Percentiles rank a stretch among this genome's conserved stretches.
Evolutionary conservation across 2,113 vertebrate species (phyloP).

Genomic region (Anser brachyrhynchus): DNA sequence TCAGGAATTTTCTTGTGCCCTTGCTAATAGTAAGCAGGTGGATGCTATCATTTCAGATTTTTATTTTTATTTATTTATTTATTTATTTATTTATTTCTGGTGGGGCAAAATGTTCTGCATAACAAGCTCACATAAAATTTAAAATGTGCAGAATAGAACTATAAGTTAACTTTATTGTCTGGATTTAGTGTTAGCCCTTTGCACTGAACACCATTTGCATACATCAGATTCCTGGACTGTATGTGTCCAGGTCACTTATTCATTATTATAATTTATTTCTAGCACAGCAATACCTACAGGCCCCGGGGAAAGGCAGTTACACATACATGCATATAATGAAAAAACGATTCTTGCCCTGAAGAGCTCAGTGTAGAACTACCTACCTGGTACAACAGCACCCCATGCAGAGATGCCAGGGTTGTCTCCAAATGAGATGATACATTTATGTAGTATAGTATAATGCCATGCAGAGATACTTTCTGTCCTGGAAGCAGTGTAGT

Average conservation of each 20-base stretch:
- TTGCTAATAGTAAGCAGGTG: conserved; percentile 16
- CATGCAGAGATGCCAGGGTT: conserved; percentile 28
- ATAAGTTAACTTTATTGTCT: conserved; percentile 1
- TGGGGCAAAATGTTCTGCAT: background rate
- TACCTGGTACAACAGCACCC: conserved; percentile 18
- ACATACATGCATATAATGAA: conserved; percentile 51
- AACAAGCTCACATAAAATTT: conserved; percentile 41
- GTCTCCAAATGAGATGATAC: conserved; percentile 12
- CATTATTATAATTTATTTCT: conserved; percentile 66
- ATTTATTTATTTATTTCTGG: background rate
- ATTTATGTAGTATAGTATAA: background rate
- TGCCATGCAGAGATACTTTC: background rate
- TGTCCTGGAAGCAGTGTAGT: background rate
- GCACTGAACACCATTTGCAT: conserved; percentile 22
- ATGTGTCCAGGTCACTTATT: conserved; percentile 42
- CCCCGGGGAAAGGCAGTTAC: conserved; percentile 41
- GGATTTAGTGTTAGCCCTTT: conserved; percentile 42
- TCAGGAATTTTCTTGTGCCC: background rate
- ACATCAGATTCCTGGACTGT: conserved; percentile 39
- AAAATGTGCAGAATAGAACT: conserved; percentile 12
- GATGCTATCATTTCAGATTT: background rate
- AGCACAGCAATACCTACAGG: conserved; percentile 8
- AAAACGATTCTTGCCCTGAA: conserved; percentile 45
- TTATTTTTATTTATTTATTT: background rate
- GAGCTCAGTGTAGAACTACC: background rate